Conservation (phyloP, 2,113 vertebrate species). For the Aegithalos caudatus region DNA sequence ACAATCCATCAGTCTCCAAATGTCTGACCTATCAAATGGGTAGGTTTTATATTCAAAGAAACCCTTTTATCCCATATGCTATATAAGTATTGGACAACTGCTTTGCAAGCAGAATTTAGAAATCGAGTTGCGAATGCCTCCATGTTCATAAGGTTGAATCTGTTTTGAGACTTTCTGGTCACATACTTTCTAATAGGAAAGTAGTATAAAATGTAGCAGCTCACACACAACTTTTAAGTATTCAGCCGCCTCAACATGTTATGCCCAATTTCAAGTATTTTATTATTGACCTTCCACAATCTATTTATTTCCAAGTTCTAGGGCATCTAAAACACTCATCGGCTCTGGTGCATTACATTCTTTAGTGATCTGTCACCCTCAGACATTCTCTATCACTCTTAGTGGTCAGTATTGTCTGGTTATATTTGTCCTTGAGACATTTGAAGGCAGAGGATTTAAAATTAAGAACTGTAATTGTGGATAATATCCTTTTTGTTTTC, state of each 20-base stretch:
- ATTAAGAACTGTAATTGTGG: not conserved
- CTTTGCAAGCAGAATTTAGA: constrained; percentile 16
- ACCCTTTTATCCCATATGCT: not conserved
- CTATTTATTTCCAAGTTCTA: not conserved
- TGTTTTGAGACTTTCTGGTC: not conserved
- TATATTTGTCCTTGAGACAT: not conserved
- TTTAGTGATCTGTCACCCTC: not conserved
- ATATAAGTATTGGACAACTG: not conserved
- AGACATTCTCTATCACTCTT: not conserved
- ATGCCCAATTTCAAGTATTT: not conserved
- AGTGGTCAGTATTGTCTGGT: not conserved
- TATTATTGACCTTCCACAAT: not conserved
- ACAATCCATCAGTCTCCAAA: not conserved
- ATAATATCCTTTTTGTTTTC: not conserved
- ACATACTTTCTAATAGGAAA: constrained; percentile 4
- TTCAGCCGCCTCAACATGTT: not conserved
- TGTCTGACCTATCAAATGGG: not conserved
- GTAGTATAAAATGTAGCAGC: not conserved
- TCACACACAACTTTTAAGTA: not conserved
- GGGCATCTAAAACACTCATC: not conserved
- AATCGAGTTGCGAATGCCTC: not conserved
- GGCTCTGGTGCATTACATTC: not conserved
- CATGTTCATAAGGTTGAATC: not conserved
- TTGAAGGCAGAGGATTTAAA: not conserved
- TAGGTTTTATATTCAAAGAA: not conserved